Evolutionary conservation across 2,888 invertebrate species (phyloP).

Genomic region (Phalera bucephala): DNA sequence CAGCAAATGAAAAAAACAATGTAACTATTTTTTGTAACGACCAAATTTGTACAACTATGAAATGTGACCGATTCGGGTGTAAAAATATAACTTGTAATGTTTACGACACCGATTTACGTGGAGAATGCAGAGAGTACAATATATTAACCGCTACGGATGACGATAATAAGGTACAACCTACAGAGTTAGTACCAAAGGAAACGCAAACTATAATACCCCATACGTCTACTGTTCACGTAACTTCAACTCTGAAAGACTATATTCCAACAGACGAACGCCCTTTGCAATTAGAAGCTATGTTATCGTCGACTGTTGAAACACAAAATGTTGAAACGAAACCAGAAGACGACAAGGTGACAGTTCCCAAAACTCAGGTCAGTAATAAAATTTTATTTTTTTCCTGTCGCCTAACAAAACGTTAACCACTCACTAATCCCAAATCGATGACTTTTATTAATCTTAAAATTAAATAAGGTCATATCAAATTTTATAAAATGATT

Average conservation of each 20-base stretch:
- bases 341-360: constrained; percentile 16
- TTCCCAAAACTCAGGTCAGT: constrained; percentile 38
- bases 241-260: constrained; percentile 22
- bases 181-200: constrained; percentile 16
- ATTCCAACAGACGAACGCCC: constrained; percentile 47
- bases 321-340: constrained; percentile 19
- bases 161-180: constrained; percentile 28
- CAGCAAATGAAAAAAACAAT: constrained; percentile 58
- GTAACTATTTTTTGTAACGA: constrained; percentile 75
- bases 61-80: constrained; percentile 62
- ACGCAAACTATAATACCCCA: constrained; percentile 6
- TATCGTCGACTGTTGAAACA: constrained; percentile 57
- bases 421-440: no score
- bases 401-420: no score
- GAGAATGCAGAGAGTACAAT: constrained; percentile 68
- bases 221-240: constrained; percentile 6
- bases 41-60: constrained; percentile 74
- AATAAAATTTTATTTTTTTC: no score
- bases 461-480: no score
- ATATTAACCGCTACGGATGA: constrained; percentile 44
- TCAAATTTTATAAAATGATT: no score
- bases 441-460: no score
- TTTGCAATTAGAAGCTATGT: constrained; percentile 56
- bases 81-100: constrained; percentile 68
- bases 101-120: constrained; percentile 72